Evolutionary conservation across 2,888 invertebrate genomes (phyloP), one percentile per base, ranked within the genome.

Genomic region (Stenchaetothrips biformis): DNA sequence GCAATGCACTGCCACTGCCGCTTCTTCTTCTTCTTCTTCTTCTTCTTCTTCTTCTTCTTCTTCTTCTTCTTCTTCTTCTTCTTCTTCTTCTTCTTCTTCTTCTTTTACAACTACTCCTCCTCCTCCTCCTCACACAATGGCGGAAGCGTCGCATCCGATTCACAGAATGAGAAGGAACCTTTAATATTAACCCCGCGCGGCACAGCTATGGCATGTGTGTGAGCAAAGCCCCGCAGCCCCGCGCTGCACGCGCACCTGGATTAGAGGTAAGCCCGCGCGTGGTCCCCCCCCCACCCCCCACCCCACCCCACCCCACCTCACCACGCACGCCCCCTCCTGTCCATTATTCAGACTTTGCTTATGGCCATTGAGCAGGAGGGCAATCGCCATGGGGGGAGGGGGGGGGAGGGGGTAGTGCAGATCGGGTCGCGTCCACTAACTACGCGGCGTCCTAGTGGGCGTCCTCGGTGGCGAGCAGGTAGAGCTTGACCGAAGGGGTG

Each of bases 71-170:
- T 11, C 47, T 25, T 13, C 47, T 21, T 48, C 49, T 7, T 37
- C 11, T 78, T 47, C 48, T 78, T 48, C 48, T 8, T 13, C 79
- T 25, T 48, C 79, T 7, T 48, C n/a, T 3, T 18, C 16, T 37
- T 37, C 37, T 37, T 37, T 37, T 9, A 18, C 13, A 37, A 53
- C 53, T 47, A 48, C 59, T 59, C n/a, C 21, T 49, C 21, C n/a
- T 49, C 6, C 78, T 78, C 11, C 78, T 80, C 16, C 27, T 18
- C 62, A 4, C 37, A 37, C 37, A 37, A 37, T n/a, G n/a, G n/a
- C n/a, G n/a, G n/a, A 37, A 37, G 37, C 37, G 37, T 37, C 37
- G 37, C 37, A 37, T 37, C 82, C 83, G 82, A 83, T 82, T 84
- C 85, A 85, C 37, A 4, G 37, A 37, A 37, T 37, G 4, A 37